Percentiles rank a stretch among this genome's conserved stretches.
These are phyloP conservation scores for Enteromius anoplus DNA, from an alignment of 2,797 vertebrate species.

Conservation along the genomic window DNA sequence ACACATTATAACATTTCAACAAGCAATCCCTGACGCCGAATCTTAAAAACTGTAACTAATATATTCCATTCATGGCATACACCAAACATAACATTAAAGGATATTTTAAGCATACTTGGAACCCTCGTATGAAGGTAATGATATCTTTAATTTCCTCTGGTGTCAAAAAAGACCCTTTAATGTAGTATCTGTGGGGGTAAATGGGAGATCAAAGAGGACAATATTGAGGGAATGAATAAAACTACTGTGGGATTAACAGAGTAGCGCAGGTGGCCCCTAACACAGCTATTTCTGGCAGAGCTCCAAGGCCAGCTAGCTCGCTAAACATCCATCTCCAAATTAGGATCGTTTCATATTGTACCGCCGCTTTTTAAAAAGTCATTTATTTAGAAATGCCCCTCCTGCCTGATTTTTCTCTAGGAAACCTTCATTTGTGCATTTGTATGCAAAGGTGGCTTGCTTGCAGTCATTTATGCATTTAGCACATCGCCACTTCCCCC, in stretches of 20 bases:
- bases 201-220: conserved; percentile 74
- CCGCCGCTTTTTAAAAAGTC: conserved; percentile 36
- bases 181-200: conserved; percentile 73
- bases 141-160: conserved; percentile 72
- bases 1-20: conserved; percentile 56
- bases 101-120: conserved; percentile 73
- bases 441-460: conserved; percentile 68
- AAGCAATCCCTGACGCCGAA: conserved; percentile 41
- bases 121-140: conserved; percentile 73
- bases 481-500: conserved; percentile 34
- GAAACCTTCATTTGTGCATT: conserved; percentile 62
- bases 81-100: conserved; percentile 72
- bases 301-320: conserved; percentile 67
- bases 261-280: conserved; percentile 72
- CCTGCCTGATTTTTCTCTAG: conserved; percentile 54
- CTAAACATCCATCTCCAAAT: conserved; percentile 60
- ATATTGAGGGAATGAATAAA: conserved; percentile 69
- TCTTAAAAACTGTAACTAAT: conserved; percentile 69
- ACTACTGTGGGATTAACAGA: conserved; percentile 67
- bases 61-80: conserved; percentile 63
- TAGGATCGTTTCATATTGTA: conserved; percentile 40
- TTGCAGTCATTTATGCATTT: conserved; percentile 70
- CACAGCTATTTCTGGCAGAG: conserved; percentile 70
- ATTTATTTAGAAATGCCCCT: conserved; percentile 53
- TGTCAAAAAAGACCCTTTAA: conserved; percentile 75